A percentile compares a stretch with the other conserved stretches of the same genome.
Evolutionary conservation across 2,888 invertebrate species (phyloP).

Genomic region (Frankliniella intonsa): DNA sequence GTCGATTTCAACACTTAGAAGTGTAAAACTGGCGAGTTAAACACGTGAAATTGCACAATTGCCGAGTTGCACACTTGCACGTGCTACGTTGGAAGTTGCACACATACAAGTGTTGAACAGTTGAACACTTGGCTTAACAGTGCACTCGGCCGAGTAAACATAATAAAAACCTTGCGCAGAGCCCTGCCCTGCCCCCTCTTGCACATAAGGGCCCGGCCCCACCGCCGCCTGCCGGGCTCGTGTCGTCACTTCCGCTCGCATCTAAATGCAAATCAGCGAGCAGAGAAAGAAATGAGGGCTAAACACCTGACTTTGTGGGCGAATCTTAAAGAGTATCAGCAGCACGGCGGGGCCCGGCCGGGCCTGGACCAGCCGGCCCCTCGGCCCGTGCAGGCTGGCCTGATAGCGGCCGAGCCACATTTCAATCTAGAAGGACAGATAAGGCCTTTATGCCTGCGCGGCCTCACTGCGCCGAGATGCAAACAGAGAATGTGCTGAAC

Average conservation of each 20-base stretch:
- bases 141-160: too few relatives aligned
- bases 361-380: not conserved
- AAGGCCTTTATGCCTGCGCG: not conserved
- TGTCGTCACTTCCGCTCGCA: not conserved
- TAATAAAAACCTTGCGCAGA: not conserved
- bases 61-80: too few relatives aligned
- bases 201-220: not conserved
- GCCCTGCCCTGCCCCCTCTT: not conserved
- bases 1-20: too few relatives aligned
- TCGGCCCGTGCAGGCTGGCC: not conserved
- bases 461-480: too few relatives aligned
- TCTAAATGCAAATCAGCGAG: constrained; percentile 24
- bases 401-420: not conserved
- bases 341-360: not conserved
- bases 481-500: not conserved
- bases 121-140: too few relatives aligned
- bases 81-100: too few relatives aligned
- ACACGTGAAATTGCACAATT: too few relatives aligned
- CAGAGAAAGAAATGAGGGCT: not conserved
- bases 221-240: not conserved
- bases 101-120: too few relatives aligned
- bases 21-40: too few relatives aligned
- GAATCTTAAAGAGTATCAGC: not conserved
- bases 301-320: constrained; percentile 1
- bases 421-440: not conserved